Percentiles rank a stretch among this genome's conserved stretches.
phyloP scores from a whole-genome alignment of 2,797 vertebrate genomes.

The Benthosema pterotum region DNA sequence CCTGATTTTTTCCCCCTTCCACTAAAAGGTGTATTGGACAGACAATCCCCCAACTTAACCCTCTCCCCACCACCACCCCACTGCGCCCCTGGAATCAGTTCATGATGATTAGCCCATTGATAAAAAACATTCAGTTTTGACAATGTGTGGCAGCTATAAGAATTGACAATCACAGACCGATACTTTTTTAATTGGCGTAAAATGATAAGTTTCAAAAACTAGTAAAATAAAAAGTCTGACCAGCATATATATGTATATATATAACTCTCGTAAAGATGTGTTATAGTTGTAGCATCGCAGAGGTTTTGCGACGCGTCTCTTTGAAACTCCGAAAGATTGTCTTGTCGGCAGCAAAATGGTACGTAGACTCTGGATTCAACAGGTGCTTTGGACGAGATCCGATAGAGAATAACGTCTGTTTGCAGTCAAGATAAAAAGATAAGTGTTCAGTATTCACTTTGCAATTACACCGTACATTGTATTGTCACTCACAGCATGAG shows the following conservation, averaged over 20 bases:
- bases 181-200: constrained; percentile 55
- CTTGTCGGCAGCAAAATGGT: constrained; percentile 53
- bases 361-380: constrained; percentile 40
- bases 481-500: constrained; percentile 73
- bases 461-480: constrained; percentile 61
- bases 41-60: too few species aligned
- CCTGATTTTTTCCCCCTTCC: too few species aligned
- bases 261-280: constrained; percentile 42
- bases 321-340: constrained; percentile 54
- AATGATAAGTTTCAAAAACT: constrained; percentile 52
- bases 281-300: constrained; percentile 3
- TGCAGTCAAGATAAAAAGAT: constrained; percentile 55
- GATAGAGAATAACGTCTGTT: constrained; percentile 45
- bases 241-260: too few species aligned
- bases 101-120: constrained; percentile 59
- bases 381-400: constrained; percentile 40
- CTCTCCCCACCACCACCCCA: too few species aligned
- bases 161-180: constrained; percentile 66
- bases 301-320: not conserved
- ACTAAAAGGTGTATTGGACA: too few species aligned
- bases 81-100: too few species aligned
- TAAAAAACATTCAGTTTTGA: constrained; percentile 55
- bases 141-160: constrained; percentile 55
- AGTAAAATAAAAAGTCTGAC: constrained; percentile 38
- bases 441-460: constrained; percentile 59